These are phyloP conservation scores for Trachelus troglodyta DNA, from an alignment of 2,888 invertebrate species.

Conservation along the genomic window DNA sequence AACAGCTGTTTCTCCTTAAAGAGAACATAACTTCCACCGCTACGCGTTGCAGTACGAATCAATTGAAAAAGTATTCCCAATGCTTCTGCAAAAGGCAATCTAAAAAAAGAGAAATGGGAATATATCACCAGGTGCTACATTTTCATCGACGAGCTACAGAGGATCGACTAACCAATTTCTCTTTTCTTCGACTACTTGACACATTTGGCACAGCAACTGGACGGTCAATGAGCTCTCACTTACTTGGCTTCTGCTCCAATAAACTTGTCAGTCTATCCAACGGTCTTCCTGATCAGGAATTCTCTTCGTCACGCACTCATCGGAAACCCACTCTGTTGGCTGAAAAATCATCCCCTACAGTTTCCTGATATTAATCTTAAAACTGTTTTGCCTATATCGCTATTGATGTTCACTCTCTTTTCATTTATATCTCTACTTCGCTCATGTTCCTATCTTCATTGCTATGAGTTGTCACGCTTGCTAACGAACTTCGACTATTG, in stretches of 20 bases:
- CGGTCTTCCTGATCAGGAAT: not conserved
- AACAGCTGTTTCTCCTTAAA: constrained; percentile 33
- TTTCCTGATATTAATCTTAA: not conserved
- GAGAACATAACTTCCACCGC: constrained; percentile 41
- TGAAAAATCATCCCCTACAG: not conserved
- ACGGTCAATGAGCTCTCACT: constrained; percentile 27
- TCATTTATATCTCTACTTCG: not conserved
- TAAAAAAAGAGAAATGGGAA: not conserved
- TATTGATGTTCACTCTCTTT: not conserved
- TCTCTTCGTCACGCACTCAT: constrained; percentile 6
- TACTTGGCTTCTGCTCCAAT: constrained; percentile 40
- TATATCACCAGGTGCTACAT: not conserved
- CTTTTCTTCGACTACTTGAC: constrained; percentile 12
- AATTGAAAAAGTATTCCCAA: not conserved
- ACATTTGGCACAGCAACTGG: constrained; percentile 18
- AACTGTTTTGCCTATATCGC: not conserved
- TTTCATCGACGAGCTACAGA: not conserved
- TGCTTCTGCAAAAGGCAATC: not conserved
- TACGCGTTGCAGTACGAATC: not conserved
- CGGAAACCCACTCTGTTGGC: constrained; percentile 19
- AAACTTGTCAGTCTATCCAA: not conserved
- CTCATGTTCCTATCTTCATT: not conserved
- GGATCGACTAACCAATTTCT: constrained; percentile 4
- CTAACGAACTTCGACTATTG: constrained; percentile 11
- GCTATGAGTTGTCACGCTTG: not conserved